Conservation (phyloP, 2,888 invertebrate species). For the Lithophane ornitopus region DNA sequence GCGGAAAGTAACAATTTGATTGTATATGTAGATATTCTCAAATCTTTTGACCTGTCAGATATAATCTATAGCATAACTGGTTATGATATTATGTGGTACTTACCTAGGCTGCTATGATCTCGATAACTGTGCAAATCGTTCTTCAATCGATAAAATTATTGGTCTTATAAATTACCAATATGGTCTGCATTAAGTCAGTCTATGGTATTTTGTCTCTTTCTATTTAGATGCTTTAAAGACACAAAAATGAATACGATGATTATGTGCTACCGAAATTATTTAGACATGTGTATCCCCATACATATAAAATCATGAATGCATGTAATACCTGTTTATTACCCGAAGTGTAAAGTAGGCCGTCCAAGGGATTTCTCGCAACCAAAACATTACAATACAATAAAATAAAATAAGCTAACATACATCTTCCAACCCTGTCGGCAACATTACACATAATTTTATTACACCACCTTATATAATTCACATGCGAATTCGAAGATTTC, state of each 20-base stretch:
- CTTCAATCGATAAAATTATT: background rate
- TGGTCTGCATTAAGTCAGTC: background rate
- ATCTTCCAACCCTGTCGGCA: slow-evolving; percentile 20
- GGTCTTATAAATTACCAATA: background rate
- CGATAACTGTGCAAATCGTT: background rate
- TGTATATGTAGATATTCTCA: background rate
- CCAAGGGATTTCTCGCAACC: slow-evolving; percentile 11
- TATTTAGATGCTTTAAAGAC: background rate
- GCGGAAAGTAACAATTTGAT: slow-evolving; percentile 1
- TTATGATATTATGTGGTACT: background rate
- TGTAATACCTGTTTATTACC: background rate
- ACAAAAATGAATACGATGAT: background rate
- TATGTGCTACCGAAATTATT: background rate
- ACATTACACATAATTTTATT: slow-evolving; percentile 47
- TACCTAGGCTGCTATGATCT: background rate
- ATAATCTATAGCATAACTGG: background rate
- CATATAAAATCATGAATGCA: background rate
- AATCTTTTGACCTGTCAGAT: background rate
- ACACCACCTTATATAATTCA: slow-evolving; percentile 47
- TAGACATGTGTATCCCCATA: background rate
- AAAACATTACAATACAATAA: slow-evolving; percentile 5
- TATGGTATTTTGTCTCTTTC: background rate
- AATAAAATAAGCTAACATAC: slow-evolving; percentile 3
- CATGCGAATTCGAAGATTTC: slow-evolving; percentile 33
- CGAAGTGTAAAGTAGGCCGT: background rate